These are phyloP conservation scores for Ganaspis sp. DNA, from an alignment of 1,140 invertebrate species.

Conservation along the genomic window DNA sequence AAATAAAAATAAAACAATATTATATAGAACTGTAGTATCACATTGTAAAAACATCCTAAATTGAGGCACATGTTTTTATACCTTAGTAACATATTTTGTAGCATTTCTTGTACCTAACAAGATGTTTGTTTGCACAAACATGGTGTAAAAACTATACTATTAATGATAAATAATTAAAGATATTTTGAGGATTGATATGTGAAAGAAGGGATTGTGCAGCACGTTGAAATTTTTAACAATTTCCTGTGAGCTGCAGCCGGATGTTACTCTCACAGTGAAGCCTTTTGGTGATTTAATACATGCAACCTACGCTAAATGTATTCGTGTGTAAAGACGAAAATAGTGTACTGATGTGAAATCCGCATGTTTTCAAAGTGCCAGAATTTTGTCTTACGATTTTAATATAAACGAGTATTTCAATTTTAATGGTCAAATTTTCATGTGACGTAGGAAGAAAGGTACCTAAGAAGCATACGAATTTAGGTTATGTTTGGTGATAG, in stretches of 20 bases:
- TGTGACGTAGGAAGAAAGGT: neutral
- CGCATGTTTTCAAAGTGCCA: neutral
- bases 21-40: too few species aligned
- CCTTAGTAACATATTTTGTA: too few species aligned
- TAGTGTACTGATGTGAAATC: conserved; percentile 54
- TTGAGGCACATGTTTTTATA: too few species aligned
- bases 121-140: too few species aligned
- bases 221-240: conserved; percentile 55
- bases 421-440: neutral
- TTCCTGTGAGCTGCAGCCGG: conserved; percentile 59
- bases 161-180: too few species aligned
- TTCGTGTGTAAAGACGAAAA: conserved; percentile 54
- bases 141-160: too few species aligned
- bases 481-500: too few species aligned
- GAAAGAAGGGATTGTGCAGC: neutral
- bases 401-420: neutral
- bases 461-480: too few species aligned
- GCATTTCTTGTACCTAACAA: too few species aligned
- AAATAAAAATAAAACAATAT: too few species aligned
- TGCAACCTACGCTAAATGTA: conserved; percentile 56
- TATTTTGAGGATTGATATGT: neutral
- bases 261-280: conserved; percentile 56
- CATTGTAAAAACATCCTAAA: too few species aligned
- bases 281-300: conserved; percentile 52
- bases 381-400: neutral